These are phyloP conservation scores for Crotophaga sulcirostris DNA, from an alignment of 2,113 vertebrate genomes.

Conservation along the genomic window DNA sequence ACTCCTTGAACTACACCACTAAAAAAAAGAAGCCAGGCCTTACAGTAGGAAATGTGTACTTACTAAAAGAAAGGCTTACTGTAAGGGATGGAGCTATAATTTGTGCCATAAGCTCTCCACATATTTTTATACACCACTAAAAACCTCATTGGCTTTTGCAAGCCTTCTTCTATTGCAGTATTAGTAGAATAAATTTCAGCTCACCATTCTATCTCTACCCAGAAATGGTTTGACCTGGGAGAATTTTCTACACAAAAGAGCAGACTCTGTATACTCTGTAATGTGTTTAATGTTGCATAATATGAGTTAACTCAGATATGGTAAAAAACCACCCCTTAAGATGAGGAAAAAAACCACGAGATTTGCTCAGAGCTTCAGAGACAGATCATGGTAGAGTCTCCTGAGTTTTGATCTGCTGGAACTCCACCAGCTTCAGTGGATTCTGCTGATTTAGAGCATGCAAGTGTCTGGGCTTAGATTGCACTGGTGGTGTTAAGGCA, in stretches of 20 bases:
- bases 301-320: background rate
- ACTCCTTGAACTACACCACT: background rate
- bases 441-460: conserved; percentile 45
- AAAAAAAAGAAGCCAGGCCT: background rate
- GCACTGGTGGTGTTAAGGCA: conserved; percentile 32
- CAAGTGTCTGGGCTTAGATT: conserved; percentile 13
- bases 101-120: conserved; percentile 14
- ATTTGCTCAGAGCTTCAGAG: background rate
- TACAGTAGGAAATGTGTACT: background rate
- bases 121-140: background rate
- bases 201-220: background rate
- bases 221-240: background rate
- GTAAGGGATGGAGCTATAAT: background rate
- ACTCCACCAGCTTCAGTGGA: background rate
- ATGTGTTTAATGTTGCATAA: background rate
- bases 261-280: background rate
- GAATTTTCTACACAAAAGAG: background rate
- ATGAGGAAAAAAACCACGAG: background rate
- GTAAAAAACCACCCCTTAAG: background rate
- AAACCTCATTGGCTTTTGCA: background rate
- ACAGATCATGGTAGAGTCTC: background rate
- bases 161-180: background rate
- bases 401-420: background rate
- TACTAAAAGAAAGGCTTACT: background rate
- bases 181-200: background rate